A percentile compares a stretch with the other conserved stretches of the same genome.
Evolutionary conservation across 2,113 vertebrate species (phyloP).

Genomic region (Zapornia atra): DNA sequence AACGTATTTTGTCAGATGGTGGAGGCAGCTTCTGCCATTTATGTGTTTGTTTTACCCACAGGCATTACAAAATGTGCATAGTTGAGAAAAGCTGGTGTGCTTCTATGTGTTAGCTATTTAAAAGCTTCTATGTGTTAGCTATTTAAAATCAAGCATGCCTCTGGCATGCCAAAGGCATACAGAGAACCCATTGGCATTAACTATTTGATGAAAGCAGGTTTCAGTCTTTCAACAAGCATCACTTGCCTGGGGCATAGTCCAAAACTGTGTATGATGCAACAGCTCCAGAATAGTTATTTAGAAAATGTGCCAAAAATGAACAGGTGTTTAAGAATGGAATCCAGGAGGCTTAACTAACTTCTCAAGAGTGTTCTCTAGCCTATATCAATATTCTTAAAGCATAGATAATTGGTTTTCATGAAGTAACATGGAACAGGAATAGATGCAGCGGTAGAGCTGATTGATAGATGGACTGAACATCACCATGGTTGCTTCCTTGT

Average conservation of each 20-base stretch:
- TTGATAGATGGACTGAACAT: not conserved
- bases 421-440: not conserved
- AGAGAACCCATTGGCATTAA: not conserved
- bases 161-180: not conserved
- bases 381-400: not conserved
- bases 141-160: not conserved
- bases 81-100: not conserved
- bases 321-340: not conserved
- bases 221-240: not conserved
- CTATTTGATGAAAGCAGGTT: not conserved
- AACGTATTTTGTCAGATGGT: not conserved
- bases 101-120: not conserved
- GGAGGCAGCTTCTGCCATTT: not conserved
- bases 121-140: not conserved
- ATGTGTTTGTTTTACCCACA: not conserved
- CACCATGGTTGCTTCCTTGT: not conserved
- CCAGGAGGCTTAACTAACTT: not conserved
- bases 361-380: not conserved
- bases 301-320: not conserved
- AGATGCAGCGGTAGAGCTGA: not conserved
- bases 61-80: not conserved
- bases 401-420: not conserved
- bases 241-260: not conserved
- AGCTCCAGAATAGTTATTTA: not conserved
- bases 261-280: not conserved